Evolutionary conservation across 2,113 vertebrate genomes (phyloP), one percentile per base, ranked within the genome.

Genomic region (Gallinago undulata): DNA sequence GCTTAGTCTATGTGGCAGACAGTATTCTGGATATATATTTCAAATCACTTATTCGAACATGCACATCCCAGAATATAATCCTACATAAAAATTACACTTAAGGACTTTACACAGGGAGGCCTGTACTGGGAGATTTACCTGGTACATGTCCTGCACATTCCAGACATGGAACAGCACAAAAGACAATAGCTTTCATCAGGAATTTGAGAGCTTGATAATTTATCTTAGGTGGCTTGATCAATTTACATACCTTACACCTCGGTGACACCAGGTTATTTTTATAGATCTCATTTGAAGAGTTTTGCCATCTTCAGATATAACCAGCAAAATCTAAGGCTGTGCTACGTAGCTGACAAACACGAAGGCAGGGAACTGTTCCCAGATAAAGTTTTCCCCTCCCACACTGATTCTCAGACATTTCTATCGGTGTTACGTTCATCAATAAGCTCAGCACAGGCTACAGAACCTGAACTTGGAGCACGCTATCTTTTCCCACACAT

Each of bases 101-200:
- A 97, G 94, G 96, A 95, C 89, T 92, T 96, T 96, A 97, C 97
- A 97, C 84, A 85, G 87, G 63, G 93, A 90, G 60, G 97, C 98
- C 98, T 98, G 92, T 92, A 97, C 98, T 98, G 97, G 97, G 94
- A 96, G 90, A 98, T 98, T 99, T 99, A 99, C 99, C 99, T 99
- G 98, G 97, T 99, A 98, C 98, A 99, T 98, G 98, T 99, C 99
- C 99, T 99, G 98, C 98, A 98, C 97, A 99, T 98, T 98, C 98
- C 98, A 99, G 98, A 99, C 97, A 99, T 91, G 98, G 98, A 98
- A 99, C 98, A 99, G 98, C 98, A 99, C 97, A 99, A 99, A 98
- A 99, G 97, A 99, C 97, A 99, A 99, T 95, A 98, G 97, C 98
- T 97, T 96, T 98, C 97, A 97, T 99, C 98, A 99, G 98, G 98